phyloP scores from a whole-genome alignment of 1,140 invertebrate genomes.

The Teleopsis dalmanni region DNA sequence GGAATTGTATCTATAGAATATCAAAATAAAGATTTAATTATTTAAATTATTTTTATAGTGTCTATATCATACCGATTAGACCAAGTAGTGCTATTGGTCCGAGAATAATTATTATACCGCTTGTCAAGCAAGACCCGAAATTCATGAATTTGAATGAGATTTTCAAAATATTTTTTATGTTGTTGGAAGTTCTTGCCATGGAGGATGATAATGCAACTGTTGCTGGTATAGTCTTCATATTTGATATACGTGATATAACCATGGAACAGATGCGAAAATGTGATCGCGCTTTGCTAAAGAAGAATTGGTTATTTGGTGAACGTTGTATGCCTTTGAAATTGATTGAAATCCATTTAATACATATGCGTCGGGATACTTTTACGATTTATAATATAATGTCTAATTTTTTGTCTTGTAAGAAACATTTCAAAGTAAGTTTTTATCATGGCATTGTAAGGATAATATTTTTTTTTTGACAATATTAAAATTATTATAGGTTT shows the following conservation, averaged over 20 bases:
- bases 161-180: constrained; percentile 30
- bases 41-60: too few species aligned
- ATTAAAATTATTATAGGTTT: constrained; percentile 32
- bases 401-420: constrained; percentile 46
- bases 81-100: constrained; percentile 23
- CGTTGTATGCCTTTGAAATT: constrained; percentile 28
- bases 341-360: constrained; percentile 31
- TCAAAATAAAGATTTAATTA: too few species aligned
- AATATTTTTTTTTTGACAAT: neutral
- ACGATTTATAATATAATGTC: constrained; percentile 47
- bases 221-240: constrained; percentile 22
- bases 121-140: constrained; percentile 28
- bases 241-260: constrained; percentile 27
- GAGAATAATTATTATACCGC: constrained; percentile 30
- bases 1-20: too few species aligned
- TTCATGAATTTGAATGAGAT: constrained; percentile 27
- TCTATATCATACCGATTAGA: constrained; percentile 27
- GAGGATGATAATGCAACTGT: constrained; percentile 31
- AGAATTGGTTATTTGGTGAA: constrained; percentile 24
- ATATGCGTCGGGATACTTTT: constrained; percentile 45
- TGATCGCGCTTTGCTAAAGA: constrained; percentile 30
- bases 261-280: constrained; percentile 37
- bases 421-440: constrained; percentile 45
- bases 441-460: neutral
- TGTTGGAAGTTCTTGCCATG: constrained; percentile 27